A percentile compares a stretch with the other conserved stretches of the same genome.
Evolutionary conservation across 2,113 vertebrate species (phyloP).

Genomic region (Protobothrops mucrosquamatus): DNA sequence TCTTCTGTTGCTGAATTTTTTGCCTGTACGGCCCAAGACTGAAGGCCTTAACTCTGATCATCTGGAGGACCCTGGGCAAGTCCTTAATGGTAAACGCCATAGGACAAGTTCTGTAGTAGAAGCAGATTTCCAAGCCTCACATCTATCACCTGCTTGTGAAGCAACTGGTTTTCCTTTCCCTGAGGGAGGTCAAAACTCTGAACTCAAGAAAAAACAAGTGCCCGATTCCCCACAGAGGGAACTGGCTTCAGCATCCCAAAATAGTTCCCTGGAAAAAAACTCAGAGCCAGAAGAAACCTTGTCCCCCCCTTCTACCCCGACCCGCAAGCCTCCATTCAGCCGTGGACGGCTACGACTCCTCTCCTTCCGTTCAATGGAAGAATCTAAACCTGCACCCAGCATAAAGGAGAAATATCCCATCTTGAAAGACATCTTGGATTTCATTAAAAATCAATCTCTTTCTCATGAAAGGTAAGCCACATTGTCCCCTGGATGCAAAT

Average conservation of each 20-base stretch:
- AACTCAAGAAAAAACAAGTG: conserved; percentile 21
- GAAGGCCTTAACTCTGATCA: conserved; percentile 51
- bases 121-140: conserved; percentile 78
- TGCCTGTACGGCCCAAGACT: conserved; percentile 62
- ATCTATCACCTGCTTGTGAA: conserved; percentile 16
- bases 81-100: conserved; percentile 45
- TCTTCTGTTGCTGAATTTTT: conserved; percentile 84
- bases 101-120: conserved; percentile 70
- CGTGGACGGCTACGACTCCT: conserved; percentile 88
- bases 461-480: conserved; percentile 81
- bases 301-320: conserved; percentile 81
- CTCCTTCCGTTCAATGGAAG: conserved; percentile 91
- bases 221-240: conserved; percentile 45
- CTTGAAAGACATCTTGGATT: conserved; percentile 85
- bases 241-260: conserved; percentile 14
- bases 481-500: background rate
- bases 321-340: conserved; percentile 79
- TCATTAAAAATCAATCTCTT: conserved; percentile 88
- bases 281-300: conserved; percentile 71
- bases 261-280: conserved; percentile 69
- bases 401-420: conserved; percentile 88
- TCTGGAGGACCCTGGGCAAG: conserved; percentile 27
- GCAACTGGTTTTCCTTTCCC: conserved; percentile 20
- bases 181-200: conserved; percentile 29
- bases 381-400: conserved; percentile 74